Base-by-base conservation (phyloP, 2,797 vertebrate species). In the Poeciliopsis gracilis region DNA sequence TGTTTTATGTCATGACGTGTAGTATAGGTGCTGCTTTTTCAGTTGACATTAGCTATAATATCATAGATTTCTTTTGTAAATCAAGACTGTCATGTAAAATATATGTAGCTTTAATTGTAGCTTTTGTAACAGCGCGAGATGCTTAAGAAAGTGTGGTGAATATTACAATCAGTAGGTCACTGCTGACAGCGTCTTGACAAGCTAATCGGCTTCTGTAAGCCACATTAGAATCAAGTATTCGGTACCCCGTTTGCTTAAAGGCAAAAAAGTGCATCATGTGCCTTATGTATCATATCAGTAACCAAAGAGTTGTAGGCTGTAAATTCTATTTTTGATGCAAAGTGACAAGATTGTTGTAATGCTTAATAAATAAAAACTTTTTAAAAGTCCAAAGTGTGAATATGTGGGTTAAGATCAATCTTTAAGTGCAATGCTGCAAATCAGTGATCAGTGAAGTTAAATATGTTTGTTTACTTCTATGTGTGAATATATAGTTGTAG, bases 231-330 rank as follows among this genome's bases (percentile, higher is more conserved):
- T 78, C 57, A 82, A 5, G 53, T 70, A 80, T 76, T 74, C 67
- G 5, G 59, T 76, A 77, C 66, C 67, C 55, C 28, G 20, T 71
- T 73, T 33, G 79, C 77, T 79, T 23, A 78, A 87, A 75, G 53
- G 81, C 75, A 85, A 88, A 82, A 84, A 46, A 46, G 13, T 80
- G 76, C 75, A 90, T 81, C 84, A 76, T 84, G 93, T 95, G 93
- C 94, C 94, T 95, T 95, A 93, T 84, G 87, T 90, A 74, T 90
- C 86, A 75, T 89, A 89, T 90, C 90, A 51, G 87, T 85, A 87
- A 91, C 92, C 93, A 95, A 94, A 94, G 91, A 93, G 77, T 78
- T 90, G 86, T 83, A 77, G 72, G 83, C 80, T 92, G 84, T 90
- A 82, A 88, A 88, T 90, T 91, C 77, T 91, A 85, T 73, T 93